These are phyloP conservation scores for Acropternis orthonyx DNA, from an alignment of 2,797 vertebrate genomes.

Conservation along the genomic window DNA sequence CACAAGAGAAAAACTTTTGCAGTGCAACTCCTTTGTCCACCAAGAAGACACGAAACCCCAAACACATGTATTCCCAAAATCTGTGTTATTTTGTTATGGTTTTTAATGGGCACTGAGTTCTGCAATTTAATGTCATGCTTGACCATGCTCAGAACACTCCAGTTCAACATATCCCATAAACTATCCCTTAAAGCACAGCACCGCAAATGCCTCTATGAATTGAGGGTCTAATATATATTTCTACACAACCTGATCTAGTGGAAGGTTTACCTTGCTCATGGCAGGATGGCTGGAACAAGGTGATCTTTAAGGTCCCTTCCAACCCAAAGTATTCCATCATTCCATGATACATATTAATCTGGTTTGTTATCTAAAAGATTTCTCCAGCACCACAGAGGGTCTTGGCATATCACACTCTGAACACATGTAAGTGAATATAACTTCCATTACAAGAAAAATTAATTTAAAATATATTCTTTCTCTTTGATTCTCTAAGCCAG, in stretches of 20 bases:
- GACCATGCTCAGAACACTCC: not conserved
- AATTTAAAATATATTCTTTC: not conserved
- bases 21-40: not conserved
- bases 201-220: not conserved
- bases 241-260: not conserved
- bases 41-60: rapidly evolving
- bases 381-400: not conserved
- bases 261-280: not conserved
- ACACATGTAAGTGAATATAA: rapidly evolving
- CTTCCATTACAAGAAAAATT: not conserved
- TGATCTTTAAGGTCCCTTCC: not conserved
- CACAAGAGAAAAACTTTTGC: not conserved
- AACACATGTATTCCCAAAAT: rapidly evolving
- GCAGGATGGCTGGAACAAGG: not conserved
- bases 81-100: not conserved
- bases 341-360: not conserved
- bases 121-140: not conserved
- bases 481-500: not conserved
- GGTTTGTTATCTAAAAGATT: not conserved
- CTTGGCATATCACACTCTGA: not conserved
- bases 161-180: not conserved
- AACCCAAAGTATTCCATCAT: not conserved
- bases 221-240: not conserved
- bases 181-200: not conserved
- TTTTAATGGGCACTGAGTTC: not conserved